Conservation (phyloP, 2,888 invertebrate species). For the Choristoneura rosaceana region DNA sequence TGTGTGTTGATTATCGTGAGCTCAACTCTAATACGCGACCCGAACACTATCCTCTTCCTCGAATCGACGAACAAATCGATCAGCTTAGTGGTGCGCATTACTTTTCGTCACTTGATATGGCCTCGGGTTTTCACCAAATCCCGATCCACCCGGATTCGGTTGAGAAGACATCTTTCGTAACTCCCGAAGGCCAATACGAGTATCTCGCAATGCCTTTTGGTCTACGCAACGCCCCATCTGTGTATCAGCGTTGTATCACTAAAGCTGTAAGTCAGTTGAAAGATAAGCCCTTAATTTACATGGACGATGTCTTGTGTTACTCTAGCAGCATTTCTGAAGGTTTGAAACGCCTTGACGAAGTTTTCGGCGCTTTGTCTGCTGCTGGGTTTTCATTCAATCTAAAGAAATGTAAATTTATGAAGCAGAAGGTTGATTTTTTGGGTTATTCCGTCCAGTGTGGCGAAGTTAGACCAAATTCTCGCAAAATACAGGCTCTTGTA, state of each 20-base stretch:
- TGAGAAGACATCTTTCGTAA: constrained; percentile 2
- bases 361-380: constrained; percentile 28
- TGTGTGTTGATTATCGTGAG: too few relatives aligned
- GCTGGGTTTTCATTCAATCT: constrained; percentile 46
- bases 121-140: constrained; percentile 28
- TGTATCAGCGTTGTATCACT: constrained; percentile 6
- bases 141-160: not conserved
- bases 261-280: constrained; percentile 15
- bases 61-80: too few relatives aligned
- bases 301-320: constrained; percentile 46
- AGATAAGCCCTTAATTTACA: constrained; percentile 42
- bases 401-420: constrained; percentile 47
- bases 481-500: constrained; percentile 43
- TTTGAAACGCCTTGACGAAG: constrained; percentile 34
- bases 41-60: too few relatives aligned
- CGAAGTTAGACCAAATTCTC: constrained; percentile 43
- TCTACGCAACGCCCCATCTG: constrained; percentile 5
- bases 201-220: constrained; percentile 19
- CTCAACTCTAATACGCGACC: too few relatives aligned
- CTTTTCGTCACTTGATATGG: constrained; percentile 26
- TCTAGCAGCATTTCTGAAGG: constrained; percentile 38
- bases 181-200: constrained; percentile 24
- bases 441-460: constrained; percentile 42
- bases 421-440: constrained; percentile 40
- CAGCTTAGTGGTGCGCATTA: too few relatives aligned